Evolutionary conservation across 2,888 invertebrate genomes (phyloP).

Genomic region (Mylabris sibirica): DNA sequence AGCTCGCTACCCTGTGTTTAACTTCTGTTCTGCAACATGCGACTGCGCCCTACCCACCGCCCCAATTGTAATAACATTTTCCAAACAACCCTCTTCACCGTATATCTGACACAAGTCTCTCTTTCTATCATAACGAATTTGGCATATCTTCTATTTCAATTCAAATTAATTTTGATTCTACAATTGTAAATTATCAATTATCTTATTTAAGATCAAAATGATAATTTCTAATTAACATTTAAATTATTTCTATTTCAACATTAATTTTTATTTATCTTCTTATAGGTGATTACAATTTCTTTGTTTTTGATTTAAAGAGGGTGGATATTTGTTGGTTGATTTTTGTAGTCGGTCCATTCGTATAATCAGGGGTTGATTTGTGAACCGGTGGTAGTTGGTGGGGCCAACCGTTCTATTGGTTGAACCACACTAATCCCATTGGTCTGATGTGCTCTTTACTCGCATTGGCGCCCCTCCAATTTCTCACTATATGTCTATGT

Average conservation of each 20-base stretch:
- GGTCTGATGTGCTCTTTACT: constrained; percentile 52
- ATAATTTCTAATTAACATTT: not conserved
- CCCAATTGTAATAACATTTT: constrained; percentile 27
- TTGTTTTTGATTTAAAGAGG: not conserved
- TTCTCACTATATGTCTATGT: not conserved
- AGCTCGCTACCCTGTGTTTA: constrained; percentile 61
- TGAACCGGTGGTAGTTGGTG: constrained; percentile 54
- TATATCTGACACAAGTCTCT: constrained; percentile 23
- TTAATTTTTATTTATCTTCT: not conserved
- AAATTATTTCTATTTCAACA: not conserved
- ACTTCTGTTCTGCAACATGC: constrained; percentile 58
- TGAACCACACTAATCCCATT: constrained; percentile 53
- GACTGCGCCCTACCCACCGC: constrained; percentile 50
- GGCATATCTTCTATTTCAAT: not conserved
- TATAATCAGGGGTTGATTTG: constrained; percentile 46
- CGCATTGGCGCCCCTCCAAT: constrained; percentile 51
- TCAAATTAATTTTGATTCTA: not conserved
- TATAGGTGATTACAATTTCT: not conserved
- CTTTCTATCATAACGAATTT: not conserved
- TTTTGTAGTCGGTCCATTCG: constrained; percentile 6
- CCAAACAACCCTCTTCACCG: constrained; percentile 43
- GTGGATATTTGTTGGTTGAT: constrained; percentile 6
- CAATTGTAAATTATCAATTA: not conserved
- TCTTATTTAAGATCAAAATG: not conserved
- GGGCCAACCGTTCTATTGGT: constrained; percentile 52